Evolutionary conservation across 2,888 invertebrate genomes (phyloP).

Genomic region (Mellilla xanthometata): DNA sequence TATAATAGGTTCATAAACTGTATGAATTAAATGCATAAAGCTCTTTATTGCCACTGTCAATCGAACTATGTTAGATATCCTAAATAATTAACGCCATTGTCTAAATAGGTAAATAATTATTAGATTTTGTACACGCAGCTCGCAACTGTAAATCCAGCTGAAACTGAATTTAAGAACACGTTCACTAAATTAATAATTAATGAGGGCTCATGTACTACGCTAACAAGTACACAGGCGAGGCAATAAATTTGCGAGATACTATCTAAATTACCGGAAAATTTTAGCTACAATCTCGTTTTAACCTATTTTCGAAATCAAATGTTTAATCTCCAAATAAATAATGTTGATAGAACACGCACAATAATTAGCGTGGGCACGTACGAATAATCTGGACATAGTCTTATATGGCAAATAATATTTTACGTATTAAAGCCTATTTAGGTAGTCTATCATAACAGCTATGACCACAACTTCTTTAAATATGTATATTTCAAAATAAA

Average conservation of each 20-base stretch:
- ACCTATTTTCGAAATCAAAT: constrained; percentile 30
- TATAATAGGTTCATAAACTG: no score
- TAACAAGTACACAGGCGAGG: constrained; percentile 25
- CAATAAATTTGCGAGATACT: constrained; percentile 30
- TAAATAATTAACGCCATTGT: no score
- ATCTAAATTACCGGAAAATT: constrained; percentile 32
- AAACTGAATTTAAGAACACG: constrained; percentile 16
- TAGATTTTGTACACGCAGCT: not conserved
- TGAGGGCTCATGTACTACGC: constrained; percentile 17
- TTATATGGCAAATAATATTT: no score
- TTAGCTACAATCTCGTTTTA: constrained; percentile 27
- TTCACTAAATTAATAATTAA: constrained; percentile 24
- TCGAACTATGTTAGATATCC: no score
- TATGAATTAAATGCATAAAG: no score
- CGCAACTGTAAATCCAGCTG: constrained; percentile 6
- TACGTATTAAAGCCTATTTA: no score
- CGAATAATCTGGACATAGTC: no score
- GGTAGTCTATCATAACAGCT: no score
- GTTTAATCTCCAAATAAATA: constrained; percentile 20
- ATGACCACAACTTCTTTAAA: no score
- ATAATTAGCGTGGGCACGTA: not conserved
- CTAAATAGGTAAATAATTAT: no score
- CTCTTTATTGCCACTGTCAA: no score
- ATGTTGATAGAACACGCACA: constrained; percentile 17
- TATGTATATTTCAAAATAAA: no score